Percentiles rank a stretch among this genome's conserved stretches.
Conservation (phyloP, 2,888 invertebrate species). For the Synanthedon formicaeformis region DNA sequence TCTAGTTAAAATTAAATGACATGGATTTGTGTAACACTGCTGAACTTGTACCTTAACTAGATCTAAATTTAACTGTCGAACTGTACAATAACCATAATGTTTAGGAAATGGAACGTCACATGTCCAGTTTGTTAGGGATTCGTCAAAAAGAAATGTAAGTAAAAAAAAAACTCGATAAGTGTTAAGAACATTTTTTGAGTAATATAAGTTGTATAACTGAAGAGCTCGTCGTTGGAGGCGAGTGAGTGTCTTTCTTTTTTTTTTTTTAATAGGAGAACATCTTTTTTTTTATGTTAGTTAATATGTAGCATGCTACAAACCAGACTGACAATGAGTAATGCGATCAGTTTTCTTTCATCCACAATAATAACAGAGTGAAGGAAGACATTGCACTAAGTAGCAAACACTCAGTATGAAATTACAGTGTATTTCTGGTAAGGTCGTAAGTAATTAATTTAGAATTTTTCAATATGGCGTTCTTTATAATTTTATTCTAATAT, state of each 20-base stretch:
- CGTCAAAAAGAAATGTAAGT: constrained; percentile 56
- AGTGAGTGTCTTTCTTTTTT: constrained; percentile 65
- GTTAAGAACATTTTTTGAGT: constrained; percentile 63
- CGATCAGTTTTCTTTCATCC: constrained; percentile 70
- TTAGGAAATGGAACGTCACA: constrained; percentile 63
- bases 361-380: constrained; percentile 56
- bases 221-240: constrained; percentile 62
- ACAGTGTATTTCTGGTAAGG: constrained; percentile 67
- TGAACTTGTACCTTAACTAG: constrained; percentile 70
- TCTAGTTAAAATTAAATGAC: constrained; percentile 63
- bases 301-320: constrained; percentile 63
- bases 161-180: constrained; percentile 53
- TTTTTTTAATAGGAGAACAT: constrained; percentile 55
- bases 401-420: constrained; percentile 62
- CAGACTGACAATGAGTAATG: constrained; percentile 55
- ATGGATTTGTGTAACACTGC: constrained; percentile 63
- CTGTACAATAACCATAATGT: constrained; percentile 64
- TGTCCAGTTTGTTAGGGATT: constrained; percentile 50
- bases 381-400: constrained; percentile 60
- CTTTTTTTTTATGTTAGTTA: constrained; percentile 38
- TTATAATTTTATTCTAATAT: constrained; percentile 75
- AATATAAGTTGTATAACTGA: constrained; percentile 61
- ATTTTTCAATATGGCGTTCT: constrained; percentile 73
- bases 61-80: constrained; percentile 67
- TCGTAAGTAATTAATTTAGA: constrained; percentile 66